Base-by-base conservation (phyloP, 2,797 vertebrate genomes). In the Xerus rutilus region DNA sequence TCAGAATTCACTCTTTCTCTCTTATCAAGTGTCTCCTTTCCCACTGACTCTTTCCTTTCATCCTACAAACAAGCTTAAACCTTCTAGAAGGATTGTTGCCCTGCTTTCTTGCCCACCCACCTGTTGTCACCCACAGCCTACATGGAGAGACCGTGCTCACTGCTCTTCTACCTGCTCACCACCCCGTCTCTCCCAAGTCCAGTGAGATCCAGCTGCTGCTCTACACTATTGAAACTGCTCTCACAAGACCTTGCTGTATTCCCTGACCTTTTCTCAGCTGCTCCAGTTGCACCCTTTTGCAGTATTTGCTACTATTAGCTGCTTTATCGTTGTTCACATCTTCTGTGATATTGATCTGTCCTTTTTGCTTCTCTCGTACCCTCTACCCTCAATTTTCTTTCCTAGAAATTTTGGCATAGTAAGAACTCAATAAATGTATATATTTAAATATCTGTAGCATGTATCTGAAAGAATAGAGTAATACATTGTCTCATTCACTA, bases 401-500 rank as follows among this genome's bases (percentile, higher is more conserved):
- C 52, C 20, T 69, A 77, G 35, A 70, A 82, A 20, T 84, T 89
- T 96, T 73, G 30, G 59, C 49, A 86, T 73, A 78, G 65, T 89
- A 89, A 87, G 72, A 88, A 54, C 13, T 85, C 65, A 78, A 2
- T 25, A 32, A 49, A 30, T 57, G 21, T 28, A 8, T 47, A 20
- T 59, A 52, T 69, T 70, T 54, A 86, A 57, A 62, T 62, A 62
- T 62, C 47, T 39, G 10, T 25, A 32, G 65, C 49, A 39, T 45
- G 10, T 91, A 79, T 87, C 39, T 52, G 49, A 95, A 93, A 96
- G 39, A 87, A 18, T 79, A 96, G 39, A 76, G 14, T 79, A 73
- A 64, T 59, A 0, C 6, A 62, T 65, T 35, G 2, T 65, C 49
- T 79, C 62, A 47, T 77, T 94, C 28, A 73, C 7, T 54, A 77